Percentiles rank a stretch among this genome's conserved stretches.
Evolutionary conservation across 2,888 invertebrate genomes (phyloP).

Genomic region (Listrodromus nycthemerus): DNA sequence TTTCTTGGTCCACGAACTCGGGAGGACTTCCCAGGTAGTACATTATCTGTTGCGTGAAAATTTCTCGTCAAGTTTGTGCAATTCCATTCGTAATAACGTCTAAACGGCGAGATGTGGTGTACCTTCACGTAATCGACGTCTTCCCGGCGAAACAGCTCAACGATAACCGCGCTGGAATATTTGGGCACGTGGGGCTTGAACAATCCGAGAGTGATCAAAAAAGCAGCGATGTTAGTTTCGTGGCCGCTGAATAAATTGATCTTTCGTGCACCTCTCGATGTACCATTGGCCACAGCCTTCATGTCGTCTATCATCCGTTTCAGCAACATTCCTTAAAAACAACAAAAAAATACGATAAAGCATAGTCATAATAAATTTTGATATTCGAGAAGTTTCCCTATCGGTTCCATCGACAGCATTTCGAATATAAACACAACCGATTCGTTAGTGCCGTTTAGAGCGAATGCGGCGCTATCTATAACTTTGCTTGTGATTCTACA

Average conservation of each 20-base stretch:
- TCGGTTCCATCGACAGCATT: too few relatives aligned
- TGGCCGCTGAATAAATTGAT: constrained; percentile 87
- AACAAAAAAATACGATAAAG: too few relatives aligned
- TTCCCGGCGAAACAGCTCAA: constrained; percentile 85
- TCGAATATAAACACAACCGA: too few relatives aligned
- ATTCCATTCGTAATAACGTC: neutral
- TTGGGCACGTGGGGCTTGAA: constrained; percentile 87
- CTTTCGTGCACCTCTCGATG: constrained; percentile 81
- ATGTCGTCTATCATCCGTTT: constrained; percentile 85
- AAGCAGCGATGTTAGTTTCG: constrained; percentile 88
- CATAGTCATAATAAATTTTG: neutral
- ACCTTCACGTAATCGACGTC: constrained; percentile 85
- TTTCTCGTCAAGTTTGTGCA: constrained; percentile 35
- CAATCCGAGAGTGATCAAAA: constrained; percentile 86
- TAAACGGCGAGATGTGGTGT: constrained; percentile 73
- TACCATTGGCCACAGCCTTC: constrained; percentile 78
- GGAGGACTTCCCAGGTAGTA: constrained; percentile 84
- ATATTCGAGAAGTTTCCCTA: too few relatives aligned
- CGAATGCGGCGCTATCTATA: too few relatives aligned
- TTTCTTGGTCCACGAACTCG: constrained; percentile 81
- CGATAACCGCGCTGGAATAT: constrained; percentile 86
- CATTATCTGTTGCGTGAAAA: constrained; percentile 83
- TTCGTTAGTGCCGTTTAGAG: too few relatives aligned
- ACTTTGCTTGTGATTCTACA: too few relatives aligned
- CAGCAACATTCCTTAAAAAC: constrained; percentile 74